Evolutionary conservation across 2,797 vertebrate species (phyloP), one percentile per base, ranked within the genome.

Genomic region (Macropodus opercularis): DNA sequence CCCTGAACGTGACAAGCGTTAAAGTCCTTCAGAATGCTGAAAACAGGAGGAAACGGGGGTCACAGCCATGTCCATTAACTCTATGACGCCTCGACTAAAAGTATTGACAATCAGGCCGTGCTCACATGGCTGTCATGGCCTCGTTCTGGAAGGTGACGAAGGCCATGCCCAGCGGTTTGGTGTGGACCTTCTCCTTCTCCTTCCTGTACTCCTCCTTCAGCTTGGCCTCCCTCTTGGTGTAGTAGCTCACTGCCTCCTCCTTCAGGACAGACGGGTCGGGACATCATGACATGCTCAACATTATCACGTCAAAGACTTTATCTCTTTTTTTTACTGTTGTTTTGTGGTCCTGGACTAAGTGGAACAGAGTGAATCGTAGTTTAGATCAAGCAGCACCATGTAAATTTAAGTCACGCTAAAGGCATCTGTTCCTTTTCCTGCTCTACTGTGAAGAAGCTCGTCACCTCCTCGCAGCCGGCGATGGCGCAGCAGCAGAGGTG

Each of bases 91-190:
- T 10, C 27, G 11, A 29, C 11, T 7, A 29, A 29, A 8, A 27
- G 26, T 4, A 27, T 27, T n/a, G n/a, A n/a, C n/a, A n/a, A n/a
- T 17, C 3, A 13, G 24, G 18, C 6, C 2, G 15, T 1, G 29
- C 95, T 97, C 81, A 98, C 96, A 96, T 94, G 70, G 96, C 96
- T 0, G 96, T 97, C 92, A 97, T 95, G 76, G 95, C 92, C 82
- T 98, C 96, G 0, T 98, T 98, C 85, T 98, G 95, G 86, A 98
- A 98, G 49, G 96, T 98, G 90, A 98, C 95, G 9, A 98, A 98
- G 36, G 96, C 96, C 97, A 98, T 98, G 52, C 96, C 96, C 17
- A 98, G 90, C 0, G 96, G 97, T 57, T 98, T 98, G 85, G 95
- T 96, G 62, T 98, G 96, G 82, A 98, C 97, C 42, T 97, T 97